Evolutionary conservation across 1,140 invertebrate genomes (phyloP).

Genomic region (Agraylea sexmaculata): DNA sequence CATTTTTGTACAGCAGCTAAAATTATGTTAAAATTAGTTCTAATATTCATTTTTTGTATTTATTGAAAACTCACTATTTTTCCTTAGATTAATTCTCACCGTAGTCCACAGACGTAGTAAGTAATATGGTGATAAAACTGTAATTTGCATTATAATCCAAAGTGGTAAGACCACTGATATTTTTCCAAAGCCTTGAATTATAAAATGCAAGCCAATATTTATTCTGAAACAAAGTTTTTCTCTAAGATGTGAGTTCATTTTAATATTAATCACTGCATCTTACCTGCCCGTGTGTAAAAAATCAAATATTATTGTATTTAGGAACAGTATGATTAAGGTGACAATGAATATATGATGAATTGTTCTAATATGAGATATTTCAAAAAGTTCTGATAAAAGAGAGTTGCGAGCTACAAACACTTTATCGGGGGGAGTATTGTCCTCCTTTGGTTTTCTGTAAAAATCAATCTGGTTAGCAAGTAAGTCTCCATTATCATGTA

Average conservation of each 20-base stretch:
- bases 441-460: not conserved
- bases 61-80: constrained; percentile 30
- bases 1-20: constrained; percentile 16
- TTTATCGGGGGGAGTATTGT: constrained; percentile 34
- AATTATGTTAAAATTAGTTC: constrained; percentile 8
- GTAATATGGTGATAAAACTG: constrained; percentile 40
- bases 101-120: constrained; percentile 44
- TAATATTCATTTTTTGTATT: not conserved
- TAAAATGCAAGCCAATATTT: constrained; percentile 42
- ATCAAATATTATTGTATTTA: constrained; percentile 62
- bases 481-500: not conserved
- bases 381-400: constrained; percentile 63
- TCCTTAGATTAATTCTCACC: constrained; percentile 21
- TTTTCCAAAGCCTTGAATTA: constrained; percentile 43
- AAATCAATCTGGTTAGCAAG: not conserved
- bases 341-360: constrained; percentile 79
- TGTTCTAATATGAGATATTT: constrained; percentile 64
- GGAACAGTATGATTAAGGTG: constrained; percentile 59
- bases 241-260: constrained; percentile 4
- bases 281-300: constrained; percentile 62
- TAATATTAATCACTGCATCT: constrained; percentile 30
- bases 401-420: constrained; percentile 60
- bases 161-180: constrained; percentile 40
- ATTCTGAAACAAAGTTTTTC: constrained; percentile 37
- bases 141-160: constrained; percentile 44